These are phyloP conservation scores for Iphiclides podalirius DNA, from an alignment of 2,888 invertebrate species.

Conservation along the genomic window DNA sequence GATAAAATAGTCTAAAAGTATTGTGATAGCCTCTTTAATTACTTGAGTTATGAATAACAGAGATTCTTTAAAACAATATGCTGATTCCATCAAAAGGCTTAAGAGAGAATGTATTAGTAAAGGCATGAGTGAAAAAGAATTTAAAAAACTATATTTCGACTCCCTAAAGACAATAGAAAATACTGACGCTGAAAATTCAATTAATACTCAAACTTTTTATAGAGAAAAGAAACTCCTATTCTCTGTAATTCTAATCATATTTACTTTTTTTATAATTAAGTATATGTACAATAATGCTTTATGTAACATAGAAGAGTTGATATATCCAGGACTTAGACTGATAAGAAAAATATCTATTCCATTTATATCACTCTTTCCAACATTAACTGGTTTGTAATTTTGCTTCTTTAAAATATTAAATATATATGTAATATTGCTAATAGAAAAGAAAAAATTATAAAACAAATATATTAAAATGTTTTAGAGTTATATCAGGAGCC, in stretches of 20 bases:
- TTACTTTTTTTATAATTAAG: constrained; percentile 67
- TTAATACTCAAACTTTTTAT: background rate
- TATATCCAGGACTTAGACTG: constrained; percentile 89
- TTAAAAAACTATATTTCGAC: constrained; percentile 78
- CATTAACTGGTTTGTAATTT: constrained; percentile 86
- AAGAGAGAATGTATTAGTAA: constrained; percentile 78
- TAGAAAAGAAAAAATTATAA: constrained; percentile 7
- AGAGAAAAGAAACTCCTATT: background rate
- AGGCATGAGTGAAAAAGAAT: constrained; percentile 82
- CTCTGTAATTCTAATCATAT: constrained; percentile 11
- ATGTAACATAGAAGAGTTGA: constrained; percentile 87
- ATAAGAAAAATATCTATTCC: constrained; percentile 88
- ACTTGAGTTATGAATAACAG: constrained; percentile 39
- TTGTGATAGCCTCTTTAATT: background rate
- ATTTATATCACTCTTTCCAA: constrained; percentile 86
- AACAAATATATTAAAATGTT: constrained; percentile 35
- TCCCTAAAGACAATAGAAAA: constrained; percentile 60
- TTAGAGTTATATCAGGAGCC: constrained; percentile 91
- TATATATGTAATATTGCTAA: constrained; percentile 12
- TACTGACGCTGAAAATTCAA: background rate
- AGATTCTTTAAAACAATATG: constrained; percentile 57
- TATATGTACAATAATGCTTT: constrained; percentile 83
- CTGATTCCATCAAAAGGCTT: constrained; percentile 78
- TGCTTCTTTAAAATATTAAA: no score
- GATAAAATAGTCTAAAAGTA: no score